phyloP scores from a whole-genome alignment of 2,888 invertebrate genomes.

The Helicoverpa assulta region DNA sequence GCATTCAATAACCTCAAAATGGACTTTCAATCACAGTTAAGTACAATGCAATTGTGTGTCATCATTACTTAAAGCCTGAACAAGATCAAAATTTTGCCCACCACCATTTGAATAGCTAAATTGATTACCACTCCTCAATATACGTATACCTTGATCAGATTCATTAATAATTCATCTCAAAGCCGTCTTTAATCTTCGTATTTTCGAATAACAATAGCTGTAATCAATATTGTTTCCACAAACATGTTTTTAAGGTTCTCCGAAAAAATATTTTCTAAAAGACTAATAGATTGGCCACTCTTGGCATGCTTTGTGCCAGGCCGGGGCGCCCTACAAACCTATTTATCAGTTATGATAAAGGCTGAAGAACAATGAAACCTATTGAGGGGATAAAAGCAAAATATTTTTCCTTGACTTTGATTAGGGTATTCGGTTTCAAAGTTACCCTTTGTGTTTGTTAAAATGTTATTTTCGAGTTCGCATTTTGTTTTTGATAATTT shows the following conservation, averaged over 20 bases:
- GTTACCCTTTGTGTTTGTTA: slow-evolving; percentile 17
- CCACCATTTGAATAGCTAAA: background rate
- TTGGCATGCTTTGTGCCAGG: slow-evolving; percentile 64
- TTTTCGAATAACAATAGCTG: slow-evolving; percentile 67
- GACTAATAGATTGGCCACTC: slow-evolving; percentile 68
- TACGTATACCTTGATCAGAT: slow-evolving; percentile 30
- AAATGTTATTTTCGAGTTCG: slow-evolving; percentile 7
- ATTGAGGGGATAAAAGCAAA: slow-evolving; percentile 36
- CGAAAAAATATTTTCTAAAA: slow-evolving; percentile 69
- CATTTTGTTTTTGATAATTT: background rate
- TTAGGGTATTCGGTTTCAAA: slow-evolving; percentile 24
- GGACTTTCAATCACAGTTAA: background rate
- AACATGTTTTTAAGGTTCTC: slow-evolving; percentile 78
- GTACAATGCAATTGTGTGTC: background rate
- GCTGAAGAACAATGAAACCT: slow-evolving; percentile 42
- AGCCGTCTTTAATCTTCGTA: slow-evolving; percentile 62
- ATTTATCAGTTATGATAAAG: slow-evolving; percentile 54
- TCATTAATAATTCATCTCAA: slow-evolving; percentile 54
- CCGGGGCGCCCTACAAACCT: slow-evolving; percentile 57
- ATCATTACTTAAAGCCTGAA: slow-evolving; percentile 6
- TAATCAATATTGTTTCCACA: slow-evolving; percentile 75
- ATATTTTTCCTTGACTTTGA: slow-evolving; percentile 41
- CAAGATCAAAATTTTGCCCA: slow-evolving; percentile 12
- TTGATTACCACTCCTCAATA: slow-evolving; percentile 21
- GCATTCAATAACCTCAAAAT: background rate